Evolutionary conservation across 2,888 invertebrate genomes (phyloP).

Genomic region (Uloborus plumipes): DNA sequence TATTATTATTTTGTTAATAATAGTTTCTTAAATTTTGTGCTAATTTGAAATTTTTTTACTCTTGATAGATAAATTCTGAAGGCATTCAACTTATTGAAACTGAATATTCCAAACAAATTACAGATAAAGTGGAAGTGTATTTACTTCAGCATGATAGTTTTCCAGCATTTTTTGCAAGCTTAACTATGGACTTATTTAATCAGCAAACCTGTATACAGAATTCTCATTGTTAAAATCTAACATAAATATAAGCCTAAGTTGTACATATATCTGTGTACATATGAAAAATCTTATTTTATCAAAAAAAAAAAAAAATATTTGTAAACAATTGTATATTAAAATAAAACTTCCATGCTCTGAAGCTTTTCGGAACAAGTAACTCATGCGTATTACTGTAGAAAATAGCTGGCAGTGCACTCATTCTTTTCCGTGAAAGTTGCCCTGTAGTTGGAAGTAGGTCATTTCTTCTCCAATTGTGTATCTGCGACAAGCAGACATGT

Average conservation of each 20-base stretch:
- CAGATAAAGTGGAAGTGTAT: constrained; percentile 82
- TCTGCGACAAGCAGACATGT: no score
- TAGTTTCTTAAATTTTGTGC: neutral
- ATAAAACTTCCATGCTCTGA: no score
- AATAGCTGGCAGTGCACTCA: no score
- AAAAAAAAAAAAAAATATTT: neutral
- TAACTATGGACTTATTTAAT: constrained; percentile 86
- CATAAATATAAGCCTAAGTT: no score
- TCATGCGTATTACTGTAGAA: no score
- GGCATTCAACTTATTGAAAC: constrained; percentile 88
- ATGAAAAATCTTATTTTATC: neutral
- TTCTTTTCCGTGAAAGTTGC: no score
- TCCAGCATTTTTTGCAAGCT: constrained; percentile 87
- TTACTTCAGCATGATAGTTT: constrained; percentile 85
- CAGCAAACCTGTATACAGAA: constrained; percentile 55
- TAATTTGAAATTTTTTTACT: constrained; percentile 71
- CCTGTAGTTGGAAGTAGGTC: no score
- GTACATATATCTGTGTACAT: neutral
- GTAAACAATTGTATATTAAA: neutral
- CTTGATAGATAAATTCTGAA: constrained; percentile 78
- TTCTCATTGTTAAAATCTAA: no score
- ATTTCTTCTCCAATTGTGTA: no score
- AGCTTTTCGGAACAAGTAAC: no score
- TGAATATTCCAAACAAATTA: constrained; percentile 82
- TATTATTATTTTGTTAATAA: no score